phyloP scores from a whole-genome alignment of 2,888 invertebrate genomes.

The Eupithecia subfuscata region DNA sequence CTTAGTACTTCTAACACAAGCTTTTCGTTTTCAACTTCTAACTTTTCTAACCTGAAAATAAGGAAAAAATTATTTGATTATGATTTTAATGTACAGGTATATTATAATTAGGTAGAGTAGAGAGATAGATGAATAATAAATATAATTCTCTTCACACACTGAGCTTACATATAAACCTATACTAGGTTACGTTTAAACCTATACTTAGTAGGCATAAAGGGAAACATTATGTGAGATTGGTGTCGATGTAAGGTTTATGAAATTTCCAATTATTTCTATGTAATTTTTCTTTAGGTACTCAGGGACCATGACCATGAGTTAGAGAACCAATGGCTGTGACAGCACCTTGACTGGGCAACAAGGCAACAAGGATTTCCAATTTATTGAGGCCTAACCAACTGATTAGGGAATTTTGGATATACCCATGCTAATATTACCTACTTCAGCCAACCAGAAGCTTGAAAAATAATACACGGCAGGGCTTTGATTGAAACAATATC shows the following conservation, averaged over 20 bases:
- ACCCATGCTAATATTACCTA: neutral
- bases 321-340: neutral
- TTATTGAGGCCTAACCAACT: neutral
- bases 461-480: neutral
- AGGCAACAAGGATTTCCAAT: neutral
- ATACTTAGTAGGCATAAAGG: too few relatives aligned
- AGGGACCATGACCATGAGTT: neutral
- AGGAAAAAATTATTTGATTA: neutral
- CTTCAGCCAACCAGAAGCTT: neutral
- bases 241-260: too few relatives aligned
- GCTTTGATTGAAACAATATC: neutral
- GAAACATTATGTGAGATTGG: too few relatives aligned
- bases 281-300: neutral
- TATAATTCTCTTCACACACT: too few relatives aligned
- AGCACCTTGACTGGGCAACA: neutral
- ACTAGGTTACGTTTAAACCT: too few relatives aligned
- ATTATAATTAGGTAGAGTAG: neutral
- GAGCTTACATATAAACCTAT: too few relatives aligned
- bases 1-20: slow-evolving; percentile 88
- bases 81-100: neutral
- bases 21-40: slow-evolving; percentile 87
- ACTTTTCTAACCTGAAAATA: slow-evolving; percentile 69
- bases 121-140: neutral
- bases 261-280: neutral
- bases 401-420: neutral